Evolutionary conservation across 2,888 invertebrate species (phyloP), one percentile per base, ranked within the genome.

Genomic region (Arctia plantaginis): DNA sequence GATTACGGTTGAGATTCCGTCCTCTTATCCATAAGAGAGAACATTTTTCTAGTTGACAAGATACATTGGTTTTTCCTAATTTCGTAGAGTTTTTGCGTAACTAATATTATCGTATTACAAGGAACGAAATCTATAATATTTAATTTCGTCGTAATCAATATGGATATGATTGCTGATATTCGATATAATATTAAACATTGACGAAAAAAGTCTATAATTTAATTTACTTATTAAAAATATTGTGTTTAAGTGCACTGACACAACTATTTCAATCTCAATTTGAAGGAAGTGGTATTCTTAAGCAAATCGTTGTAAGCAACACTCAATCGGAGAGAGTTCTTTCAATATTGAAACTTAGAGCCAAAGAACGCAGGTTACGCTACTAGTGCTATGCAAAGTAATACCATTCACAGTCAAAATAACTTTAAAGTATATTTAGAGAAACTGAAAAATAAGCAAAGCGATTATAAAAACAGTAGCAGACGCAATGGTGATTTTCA

Each of bases 61-160:
- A 87, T 82, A 82, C 86, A 88, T 90, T 85, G 84, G 86, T 87
- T 87, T 88, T 84, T 85, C 82, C 84, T 88, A 88, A 89, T 89
- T 88, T 87, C 83, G 74, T 79, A 75, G 77, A 78, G 79, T 81
- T 86, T 84, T 84, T 85, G 62, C 72, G 68, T 51, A 75, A 70
- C 4, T n/a, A n/a, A 41, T 70, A 13, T 33, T 35, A 51, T 47
- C 30, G 47, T 13, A 51, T 35, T 66, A n/a, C 0, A 39, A n/a
- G n/a, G 8, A 66, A 35, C n/a, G 39, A 23, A 8, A 35, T 23
- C 12, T 18, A 18, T 4, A n/a, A n/a, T n/a, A n/a, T n/a, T n/a
- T n/a, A n/a, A n/a, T n/a, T n/a, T n/a, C n/a, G n/a, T n/a, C n/a
- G n/a, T n/a, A n/a, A n/a, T n/a, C n/a, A n/a, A n/a, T n/a, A n/a